Evolutionary conservation across 2,888 invertebrate species (phyloP).

Genomic region (Drosophila kuntzei): DNA sequence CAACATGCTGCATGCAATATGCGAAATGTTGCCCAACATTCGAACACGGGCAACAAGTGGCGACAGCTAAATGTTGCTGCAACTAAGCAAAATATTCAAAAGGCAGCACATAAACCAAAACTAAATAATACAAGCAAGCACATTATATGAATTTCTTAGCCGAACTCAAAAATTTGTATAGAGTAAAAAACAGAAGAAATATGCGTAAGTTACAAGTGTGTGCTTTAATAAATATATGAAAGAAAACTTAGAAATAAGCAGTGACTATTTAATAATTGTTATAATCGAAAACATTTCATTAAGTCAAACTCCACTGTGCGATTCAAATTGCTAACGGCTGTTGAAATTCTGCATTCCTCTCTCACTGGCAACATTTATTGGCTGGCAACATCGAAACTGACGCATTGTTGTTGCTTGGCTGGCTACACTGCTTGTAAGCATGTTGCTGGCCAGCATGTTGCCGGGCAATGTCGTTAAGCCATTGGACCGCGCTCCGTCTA

Average conservation of each 20-base stretch:
- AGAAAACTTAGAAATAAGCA: neutral
- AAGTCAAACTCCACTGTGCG: constrained; percentile 6
- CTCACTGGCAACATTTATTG: constrained; percentile 34
- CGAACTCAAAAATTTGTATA: too few relatives aligned
- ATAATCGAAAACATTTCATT: neutral
- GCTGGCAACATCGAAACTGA: constrained; percentile 20
- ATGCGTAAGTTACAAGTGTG: neutral
- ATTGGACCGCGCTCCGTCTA: neutral
- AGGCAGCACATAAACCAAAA: neutral
- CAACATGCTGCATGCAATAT: constrained; percentile 32
- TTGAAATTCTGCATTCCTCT: neutral
- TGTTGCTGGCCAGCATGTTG: constrained; percentile 28
- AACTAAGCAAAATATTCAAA: neutral
- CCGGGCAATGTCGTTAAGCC: constrained; percentile 3
- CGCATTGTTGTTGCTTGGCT: neutral
- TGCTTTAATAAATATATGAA: neutral
- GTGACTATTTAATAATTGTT: neutral
- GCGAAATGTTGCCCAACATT: constrained; percentile 36
- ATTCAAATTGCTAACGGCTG: constrained; percentile 4
- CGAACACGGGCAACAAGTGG: constrained; percentile 65
- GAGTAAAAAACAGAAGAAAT: neutral
- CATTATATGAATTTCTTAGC: too few relatives aligned
- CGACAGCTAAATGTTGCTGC: constrained; percentile 27
- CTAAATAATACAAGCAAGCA: too few relatives aligned
- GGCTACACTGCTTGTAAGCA: neutral